Evolutionary conservation across 2,797 vertebrate species (phyloP).

Genomic region (Miichthys miiuy): DNA sequence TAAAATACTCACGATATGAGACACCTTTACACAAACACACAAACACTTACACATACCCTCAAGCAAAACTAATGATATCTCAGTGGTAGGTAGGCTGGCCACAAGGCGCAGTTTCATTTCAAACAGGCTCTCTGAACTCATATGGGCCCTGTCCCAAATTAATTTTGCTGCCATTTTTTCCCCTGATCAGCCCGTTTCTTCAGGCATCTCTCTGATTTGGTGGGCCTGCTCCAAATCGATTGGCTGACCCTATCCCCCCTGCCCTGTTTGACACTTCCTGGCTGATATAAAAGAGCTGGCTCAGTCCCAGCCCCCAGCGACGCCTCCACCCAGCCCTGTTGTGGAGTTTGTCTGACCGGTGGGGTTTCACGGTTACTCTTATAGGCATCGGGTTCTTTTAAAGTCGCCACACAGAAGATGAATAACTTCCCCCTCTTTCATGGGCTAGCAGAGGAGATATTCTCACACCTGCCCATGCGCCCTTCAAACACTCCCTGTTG

Average conservation of each 20-base stretch:
- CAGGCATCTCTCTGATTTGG: slow-evolving; percentile 49
- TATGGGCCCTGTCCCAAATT: slow-evolving; percentile 67
- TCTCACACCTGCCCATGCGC: slow-evolving; percentile 65
- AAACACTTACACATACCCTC: slow-evolving; percentile 42
- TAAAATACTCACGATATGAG: slow-evolving; percentile 28
- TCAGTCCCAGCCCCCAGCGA: slow-evolving; percentile 29
- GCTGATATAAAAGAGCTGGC: slow-evolving; percentile 67
- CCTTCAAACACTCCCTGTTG: slow-evolving; percentile 67
- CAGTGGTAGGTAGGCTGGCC: slow-evolving; percentile 41
- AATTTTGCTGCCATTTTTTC: slow-evolving; percentile 49
- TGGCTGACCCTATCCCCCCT: slow-evolving; percentile 66
- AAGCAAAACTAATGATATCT: slow-evolving; percentile 46
- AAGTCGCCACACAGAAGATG: slow-evolving; percentile 65
- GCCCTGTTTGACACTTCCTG: slow-evolving; percentile 41
- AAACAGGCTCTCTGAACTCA: slow-evolving; percentile 56
- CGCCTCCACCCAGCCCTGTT: slow-evolving; percentile 32
- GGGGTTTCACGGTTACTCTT: slow-evolving; percentile 33
- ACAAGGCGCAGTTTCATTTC: slow-evolving; percentile 60
- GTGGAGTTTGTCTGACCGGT: slow-evolving; percentile 35
- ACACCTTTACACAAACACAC: slow-evolving; percentile 15
- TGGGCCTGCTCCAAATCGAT: slow-evolving; percentile 69
- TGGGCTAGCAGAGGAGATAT: slow-evolving; percentile 54
- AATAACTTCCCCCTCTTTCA: slow-evolving; percentile 47
- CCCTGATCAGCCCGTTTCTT: slow-evolving; percentile 55
- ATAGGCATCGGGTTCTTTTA: slow-evolving; percentile 58